Conservation (phyloP, 92 coral and sea anemone genomes). For the Phenganax stokvisi region DNA sequence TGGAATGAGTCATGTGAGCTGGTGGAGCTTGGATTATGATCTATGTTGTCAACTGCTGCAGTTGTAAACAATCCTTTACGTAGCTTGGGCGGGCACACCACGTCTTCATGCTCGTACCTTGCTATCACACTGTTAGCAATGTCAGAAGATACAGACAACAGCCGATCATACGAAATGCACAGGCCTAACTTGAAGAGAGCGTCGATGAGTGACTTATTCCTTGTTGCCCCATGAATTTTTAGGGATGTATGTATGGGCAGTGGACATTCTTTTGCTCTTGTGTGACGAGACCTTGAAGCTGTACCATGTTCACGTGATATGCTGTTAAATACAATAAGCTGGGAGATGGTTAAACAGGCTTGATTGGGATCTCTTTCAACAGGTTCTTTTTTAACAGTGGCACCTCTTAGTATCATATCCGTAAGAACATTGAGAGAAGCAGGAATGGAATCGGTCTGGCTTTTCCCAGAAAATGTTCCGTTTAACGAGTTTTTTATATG, state of each 20-base stretch:
- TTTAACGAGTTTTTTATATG: background rate
- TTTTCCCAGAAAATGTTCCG: background rate
- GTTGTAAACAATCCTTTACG: constrained; percentile 12
- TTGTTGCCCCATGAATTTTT: constrained; percentile 1
- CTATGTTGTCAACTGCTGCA: constrained; percentile 42
- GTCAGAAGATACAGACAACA: constrained; percentile 17
- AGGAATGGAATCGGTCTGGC: background rate
- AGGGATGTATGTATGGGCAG: background rate
- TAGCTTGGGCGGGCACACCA: constrained; percentile 17
- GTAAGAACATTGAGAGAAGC: background rate
- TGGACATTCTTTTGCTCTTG: constrained; percentile 31
- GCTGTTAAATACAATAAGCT: constrained; percentile 54
- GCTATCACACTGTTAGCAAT: constrained; percentile 24
- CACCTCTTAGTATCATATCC: background rate
- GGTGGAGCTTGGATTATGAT: constrained; percentile 40
- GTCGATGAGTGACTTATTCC: constrained; percentile 6
- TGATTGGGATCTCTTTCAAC: background rate
- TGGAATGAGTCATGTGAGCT: constrained; percentile 44
- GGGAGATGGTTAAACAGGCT: constrained; percentile 13
- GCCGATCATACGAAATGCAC: constrained; percentile 28
- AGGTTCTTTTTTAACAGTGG: background rate
- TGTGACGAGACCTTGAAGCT: constrained; percentile 43
- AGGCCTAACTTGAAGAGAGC: constrained; percentile 2
- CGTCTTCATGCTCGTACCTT: constrained; percentile 3
- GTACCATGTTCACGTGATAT: constrained; percentile 34